Percentiles rank a stretch among this genome's conserved stretches.
These are phyloP conservation scores for Fragum sueziense DNA, from an alignment of 2,888 invertebrate genomes.

Conservation along the genomic window DNA sequence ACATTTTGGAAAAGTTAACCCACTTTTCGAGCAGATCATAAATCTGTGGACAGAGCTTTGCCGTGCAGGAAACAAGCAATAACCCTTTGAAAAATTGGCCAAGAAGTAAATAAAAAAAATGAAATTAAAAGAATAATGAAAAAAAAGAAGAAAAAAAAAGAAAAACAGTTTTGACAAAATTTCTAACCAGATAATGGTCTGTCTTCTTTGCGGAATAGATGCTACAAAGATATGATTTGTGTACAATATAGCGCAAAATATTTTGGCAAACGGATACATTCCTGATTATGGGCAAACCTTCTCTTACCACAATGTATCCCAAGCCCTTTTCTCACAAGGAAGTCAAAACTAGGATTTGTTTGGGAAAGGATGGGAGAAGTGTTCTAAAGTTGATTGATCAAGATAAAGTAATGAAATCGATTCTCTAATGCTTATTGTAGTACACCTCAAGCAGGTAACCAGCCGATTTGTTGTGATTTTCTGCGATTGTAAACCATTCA, in stretches of 20 bases:
- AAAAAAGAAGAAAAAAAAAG: too few relatives aligned
- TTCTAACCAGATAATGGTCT: neutral
- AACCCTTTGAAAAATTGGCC: too few relatives aligned
- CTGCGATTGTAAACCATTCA: neutral
- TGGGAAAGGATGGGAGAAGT: neutral
- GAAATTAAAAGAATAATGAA: too few relatives aligned
- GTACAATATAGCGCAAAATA: too few relatives aligned
- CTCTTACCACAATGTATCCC: neutral
- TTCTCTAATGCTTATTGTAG: neutral
- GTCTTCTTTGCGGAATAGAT: too few relatives aligned
- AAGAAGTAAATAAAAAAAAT: too few relatives aligned
- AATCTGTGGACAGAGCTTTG: too few relatives aligned
- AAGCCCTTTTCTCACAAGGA: neutral
- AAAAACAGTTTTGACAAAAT: neutral
- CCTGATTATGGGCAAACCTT: too few relatives aligned
- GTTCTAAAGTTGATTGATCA: neutral
- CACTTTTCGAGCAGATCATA: too few relatives aligned
- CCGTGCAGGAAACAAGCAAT: too few relatives aligned
- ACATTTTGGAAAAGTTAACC: too few relatives aligned
- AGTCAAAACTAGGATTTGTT: neutral
- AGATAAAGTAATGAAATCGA: constrained; percentile 5
- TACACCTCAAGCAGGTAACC: neutral
- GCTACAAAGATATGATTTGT: too few relatives aligned
- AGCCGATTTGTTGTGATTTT: neutral
- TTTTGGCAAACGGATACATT: neutral